Conservation (phyloP, 2,113 vertebrate genomes). For the Upupa epops region DNA sequence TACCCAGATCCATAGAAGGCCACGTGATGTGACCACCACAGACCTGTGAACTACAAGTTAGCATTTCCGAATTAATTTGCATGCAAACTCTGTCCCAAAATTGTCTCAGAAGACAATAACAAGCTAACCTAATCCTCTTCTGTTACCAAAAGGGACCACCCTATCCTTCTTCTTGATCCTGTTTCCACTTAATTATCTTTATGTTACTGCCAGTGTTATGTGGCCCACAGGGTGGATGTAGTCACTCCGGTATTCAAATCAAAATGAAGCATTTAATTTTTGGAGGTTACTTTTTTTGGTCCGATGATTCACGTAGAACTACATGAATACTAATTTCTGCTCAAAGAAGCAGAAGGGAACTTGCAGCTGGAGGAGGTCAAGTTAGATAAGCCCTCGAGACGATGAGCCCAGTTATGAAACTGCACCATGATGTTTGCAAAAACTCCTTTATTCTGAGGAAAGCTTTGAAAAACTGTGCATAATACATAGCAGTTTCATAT, state of each 20-base stretch:
- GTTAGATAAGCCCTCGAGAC: neutral
- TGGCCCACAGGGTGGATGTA: neutral
- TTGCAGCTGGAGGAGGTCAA: neutral
- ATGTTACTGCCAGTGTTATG: neutral
- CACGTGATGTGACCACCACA: neutral
- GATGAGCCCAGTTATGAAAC: neutral
- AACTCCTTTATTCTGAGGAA: neutral
- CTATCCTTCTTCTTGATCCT: neutral
- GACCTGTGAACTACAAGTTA: neutral
- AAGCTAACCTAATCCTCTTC: neutral
- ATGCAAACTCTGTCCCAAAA: neutral
- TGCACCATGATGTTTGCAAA: neutral
- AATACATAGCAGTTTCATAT: neutral
- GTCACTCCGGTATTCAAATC: neutral
- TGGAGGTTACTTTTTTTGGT: neutral
- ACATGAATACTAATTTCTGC: neutral
- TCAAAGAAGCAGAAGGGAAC: neutral
- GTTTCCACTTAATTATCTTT: neutral
- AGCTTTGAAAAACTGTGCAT: neutral
- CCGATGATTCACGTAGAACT: neutral
- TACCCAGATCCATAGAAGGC: neutral
- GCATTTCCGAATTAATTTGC: neutral
- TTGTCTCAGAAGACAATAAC: neutral
- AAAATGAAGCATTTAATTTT: neutral
- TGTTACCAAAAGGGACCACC: neutral